Percentiles rank a stretch among this genome's conserved stretches.
phyloP scores from a whole-genome alignment of 2,888 invertebrate species.

The Hoplodrina blanda region DNA sequence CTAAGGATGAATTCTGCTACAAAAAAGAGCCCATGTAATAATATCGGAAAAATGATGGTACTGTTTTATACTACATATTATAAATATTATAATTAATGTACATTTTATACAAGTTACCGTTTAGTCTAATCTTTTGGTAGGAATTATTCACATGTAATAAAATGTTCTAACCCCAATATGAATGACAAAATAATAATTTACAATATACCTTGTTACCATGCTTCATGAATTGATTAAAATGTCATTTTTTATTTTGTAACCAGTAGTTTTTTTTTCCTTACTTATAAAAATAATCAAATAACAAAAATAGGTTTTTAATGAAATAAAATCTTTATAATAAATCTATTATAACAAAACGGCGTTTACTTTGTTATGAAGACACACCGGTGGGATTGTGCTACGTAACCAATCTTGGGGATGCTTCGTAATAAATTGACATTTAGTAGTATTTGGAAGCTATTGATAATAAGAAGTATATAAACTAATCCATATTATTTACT shows the following conservation, averaged over 20 bases:
- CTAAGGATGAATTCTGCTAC: constrained; percentile 82
- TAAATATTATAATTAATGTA: constrained; percentile 79
- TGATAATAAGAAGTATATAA: constrained; percentile 5
- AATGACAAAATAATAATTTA: constrained; percentile 87
- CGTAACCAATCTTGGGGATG: not conserved
- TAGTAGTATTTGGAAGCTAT: constrained; percentile 20
- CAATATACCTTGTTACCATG: constrained; percentile 90
- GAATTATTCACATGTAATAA: constrained; percentile 85
- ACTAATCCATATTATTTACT: constrained; percentile 13
- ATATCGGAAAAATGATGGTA: constrained; percentile 79
- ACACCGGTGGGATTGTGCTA: not conserved
- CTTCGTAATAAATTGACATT: constrained; percentile 21
- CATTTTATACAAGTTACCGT: constrained; percentile 90
- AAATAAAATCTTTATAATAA: constrained; percentile 5
- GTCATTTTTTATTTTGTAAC: constrained; percentile 90
- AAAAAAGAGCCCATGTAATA: constrained; percentile 80
- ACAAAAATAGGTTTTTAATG: not conserved
- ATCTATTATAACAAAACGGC: not conserved
- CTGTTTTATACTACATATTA: constrained; percentile 85
- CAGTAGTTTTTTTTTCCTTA: constrained; percentile 74
- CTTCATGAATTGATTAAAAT: constrained; percentile 90
- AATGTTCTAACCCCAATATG: constrained; percentile 87
- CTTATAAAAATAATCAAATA: constrained; percentile 14
- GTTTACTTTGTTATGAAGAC: not conserved
- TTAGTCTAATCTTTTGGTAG: constrained; percentile 88